Evolutionary conservation across 2,113 vertebrate genomes (phyloP), one percentile per base, ranked within the genome.

Genomic region (Stigmatopora nigra): DNA sequence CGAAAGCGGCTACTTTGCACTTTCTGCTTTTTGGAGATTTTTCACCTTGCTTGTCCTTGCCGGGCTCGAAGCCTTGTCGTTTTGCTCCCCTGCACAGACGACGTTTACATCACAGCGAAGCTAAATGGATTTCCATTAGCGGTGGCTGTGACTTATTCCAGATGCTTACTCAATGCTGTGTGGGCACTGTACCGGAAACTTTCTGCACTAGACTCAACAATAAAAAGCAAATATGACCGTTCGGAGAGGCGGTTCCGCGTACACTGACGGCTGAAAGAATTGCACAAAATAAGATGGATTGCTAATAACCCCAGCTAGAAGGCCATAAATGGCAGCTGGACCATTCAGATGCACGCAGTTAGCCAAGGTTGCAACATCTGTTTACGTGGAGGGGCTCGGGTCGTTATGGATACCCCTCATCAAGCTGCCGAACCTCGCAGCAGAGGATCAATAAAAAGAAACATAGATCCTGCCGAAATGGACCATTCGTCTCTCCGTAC

Each of bases 121-220:
- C 80, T 82, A 83, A 84, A 88, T 86, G 78, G 86, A 88, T 86
- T 88, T 86, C 86, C 85, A 85, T 86, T 88, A 85, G 80, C 64
- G 72, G 76, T n/a, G 74, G 73, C 83, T 78, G 84, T 88, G 82
- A 84, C 84, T 88, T 82, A 89, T 84, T 83, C 83, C 71, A 82
- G 84, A 87, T 81, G 81, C 82, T 83, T 84, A 82, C 84, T 89
- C 84, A 79, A 83, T 87, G 83, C 70, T 67, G 71, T 84, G 82
- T 65, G 79, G 60, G 75, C 81, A 78, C 67, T 76, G 81, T 78
- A 76, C 84, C 79, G 77, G 81, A 85, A 82, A 79, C 72, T 83
- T 82, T 73, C 79, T 72, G 77, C 78, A 60, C 47, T 52, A 78
- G 63, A 77, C 55, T 69, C 65, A 79, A 65, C 74, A 41, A 46